Percentiles rank a stretch among this genome's conserved stretches.
Evolutionary conservation across 2,888 invertebrate species (phyloP).

Genomic region (Sericinus montela): DNA sequence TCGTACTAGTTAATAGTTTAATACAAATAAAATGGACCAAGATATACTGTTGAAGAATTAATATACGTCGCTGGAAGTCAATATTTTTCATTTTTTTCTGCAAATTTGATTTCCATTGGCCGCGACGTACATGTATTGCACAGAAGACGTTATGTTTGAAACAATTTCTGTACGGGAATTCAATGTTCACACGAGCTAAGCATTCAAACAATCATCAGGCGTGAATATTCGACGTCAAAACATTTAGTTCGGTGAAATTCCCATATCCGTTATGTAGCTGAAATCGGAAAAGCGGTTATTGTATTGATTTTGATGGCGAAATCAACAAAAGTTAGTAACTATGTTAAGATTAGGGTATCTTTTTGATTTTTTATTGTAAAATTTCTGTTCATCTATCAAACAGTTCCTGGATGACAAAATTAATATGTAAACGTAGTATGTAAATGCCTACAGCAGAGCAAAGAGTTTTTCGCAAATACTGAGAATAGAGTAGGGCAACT

Average conservation of each 20-base stretch:
- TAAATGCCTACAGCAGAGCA: too few species aligned
- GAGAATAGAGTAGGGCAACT: too few species aligned
- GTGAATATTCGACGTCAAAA: conserved; percentile 24
- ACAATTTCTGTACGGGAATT: conserved; percentile 17
- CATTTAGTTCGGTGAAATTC: conserved; percentile 20
- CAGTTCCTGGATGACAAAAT: too few species aligned
- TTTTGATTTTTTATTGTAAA: not conserved
- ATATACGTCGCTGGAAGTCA: too few species aligned
- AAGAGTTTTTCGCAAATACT: too few species aligned
- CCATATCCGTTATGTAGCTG: conserved; percentile 19
- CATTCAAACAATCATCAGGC: conserved; percentile 21
- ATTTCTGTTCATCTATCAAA: too few species aligned
- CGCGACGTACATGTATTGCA: not conserved
- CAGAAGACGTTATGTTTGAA: conserved; percentile 10
- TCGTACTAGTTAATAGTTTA: too few species aligned
- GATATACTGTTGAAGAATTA: too few species aligned
- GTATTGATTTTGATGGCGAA: not conserved
- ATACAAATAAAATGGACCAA: too few species aligned
- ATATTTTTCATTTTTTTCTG: too few species aligned
- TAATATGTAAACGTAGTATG: too few species aligned
- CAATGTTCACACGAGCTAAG: conserved; percentile 19
- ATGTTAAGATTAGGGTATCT: not conserved
- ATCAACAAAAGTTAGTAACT: not conserved
- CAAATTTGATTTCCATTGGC: too few species aligned
- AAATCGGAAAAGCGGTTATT: conserved; percentile 12